Base-by-base conservation (phyloP, 1,140 invertebrate genomes). In the Bombus cullumanus region DNA sequence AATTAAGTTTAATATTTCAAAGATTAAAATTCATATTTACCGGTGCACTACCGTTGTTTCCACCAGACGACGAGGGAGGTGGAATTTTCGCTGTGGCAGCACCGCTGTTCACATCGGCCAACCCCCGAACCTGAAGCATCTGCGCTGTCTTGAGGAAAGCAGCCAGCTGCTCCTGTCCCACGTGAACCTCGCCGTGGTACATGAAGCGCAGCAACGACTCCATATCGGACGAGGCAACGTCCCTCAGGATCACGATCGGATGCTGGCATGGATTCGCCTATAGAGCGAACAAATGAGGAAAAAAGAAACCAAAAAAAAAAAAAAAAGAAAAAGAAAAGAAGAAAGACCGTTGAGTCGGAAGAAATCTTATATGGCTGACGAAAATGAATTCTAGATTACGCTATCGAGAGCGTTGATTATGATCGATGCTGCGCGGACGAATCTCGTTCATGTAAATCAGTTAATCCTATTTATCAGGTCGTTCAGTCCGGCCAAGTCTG, bases 181-280 rank as follows among this genome's bases (percentile, higher is more conserved):
- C 98, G 94, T 98, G 97, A 8, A 99, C 98, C 95, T 99, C 98
- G 68, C 98, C 98, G 94, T 98, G 98, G 94, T 99, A 99, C 98
- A 99, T 99, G 95, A 99, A 99, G 94, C 98, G 97, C 85, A 99
- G 96, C 86, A 99, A 96, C 89, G 98, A 98, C 94, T 98, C 98
- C 96, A 99, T 98, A 92, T 98, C 98, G 91, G 98, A 97, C 92
- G 98, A 97, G 81, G 97, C 97, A 6, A 99, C 98, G 94, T 99
- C 98, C 92, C 98, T 96, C 74, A 99, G 95, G 91, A 99, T 99
- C 86, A 99, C 97, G 92, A 99, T 99, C 34, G 98, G 98, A 95
- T 99, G 98, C 93, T 98, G 98, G 95, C 98, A 99, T 87, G 98
- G 98, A 95, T 99, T 99, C 41, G 98, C 97, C 96, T 97, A 90